Evolutionary conservation across 2,797 vertebrate species (phyloP).

Genomic region (Australoheros facetus): DNA sequence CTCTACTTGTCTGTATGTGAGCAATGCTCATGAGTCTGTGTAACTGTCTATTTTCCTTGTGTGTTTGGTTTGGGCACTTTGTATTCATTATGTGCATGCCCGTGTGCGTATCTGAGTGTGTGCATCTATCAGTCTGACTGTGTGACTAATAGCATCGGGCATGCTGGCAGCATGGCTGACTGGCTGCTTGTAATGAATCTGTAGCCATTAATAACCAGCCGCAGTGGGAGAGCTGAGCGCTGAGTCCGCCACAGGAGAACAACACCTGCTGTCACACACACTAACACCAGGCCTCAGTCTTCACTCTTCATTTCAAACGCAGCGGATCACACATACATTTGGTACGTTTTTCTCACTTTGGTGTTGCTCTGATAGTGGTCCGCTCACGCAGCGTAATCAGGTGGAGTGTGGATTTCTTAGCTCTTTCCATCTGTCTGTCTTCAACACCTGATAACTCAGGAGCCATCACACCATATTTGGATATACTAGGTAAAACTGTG

Average conservation of each 20-base stretch:
- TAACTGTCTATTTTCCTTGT: not conserved
- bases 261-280: slow-evolving; percentile 62
- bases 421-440: slow-evolving; percentile 36
- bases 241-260: slow-evolving; percentile 48
- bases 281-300: slow-evolving; percentile 34
- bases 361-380: not conserved
- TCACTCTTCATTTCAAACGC: slow-evolving; percentile 49
- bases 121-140: slow-evolving; percentile 50
- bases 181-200: slow-evolving; percentile 68
- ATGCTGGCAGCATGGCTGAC: slow-evolving; percentile 67
- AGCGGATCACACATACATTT: slow-evolving; percentile 21
- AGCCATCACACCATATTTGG: not conserved
- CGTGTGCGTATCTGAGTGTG: slow-evolving; percentile 24
- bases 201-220: slow-evolving; percentile 71
- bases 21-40: not conserved
- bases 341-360: slow-evolving; percentile 28
- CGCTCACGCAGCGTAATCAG: slow-evolving; percentile 24
- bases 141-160: slow-evolving; percentile 61
- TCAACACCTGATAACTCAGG: not conserved
- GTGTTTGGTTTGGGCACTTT: slow-evolving; percentile 14
- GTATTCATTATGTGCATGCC: slow-evolving; percentile 17
- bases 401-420: not conserved
- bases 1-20: slow-evolving; percentile 1
- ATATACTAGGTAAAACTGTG: not conserved
- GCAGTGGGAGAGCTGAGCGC: slow-evolving; percentile 61